A percentile compares a stretch with the other conserved stretches of the same genome.
Evolutionary conservation across 2,888 invertebrate genomes (phyloP).

Genomic region (Tinea pellionella): DNA sequence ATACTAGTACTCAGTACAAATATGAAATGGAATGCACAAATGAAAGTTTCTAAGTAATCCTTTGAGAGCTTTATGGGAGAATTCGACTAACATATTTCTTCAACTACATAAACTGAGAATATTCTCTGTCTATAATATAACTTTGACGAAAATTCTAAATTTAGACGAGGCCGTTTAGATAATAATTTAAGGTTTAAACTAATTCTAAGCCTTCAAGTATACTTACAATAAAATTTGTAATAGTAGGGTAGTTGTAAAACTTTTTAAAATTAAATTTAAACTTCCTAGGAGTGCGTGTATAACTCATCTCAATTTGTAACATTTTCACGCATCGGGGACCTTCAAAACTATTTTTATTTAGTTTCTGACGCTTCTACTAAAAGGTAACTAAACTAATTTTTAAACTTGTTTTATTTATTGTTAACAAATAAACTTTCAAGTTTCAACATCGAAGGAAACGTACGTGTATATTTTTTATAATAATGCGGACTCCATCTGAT

Average conservation of each 20-base stretch:
- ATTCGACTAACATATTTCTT: not conserved
- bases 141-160: not conserved
- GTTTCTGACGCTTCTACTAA: not conserved
- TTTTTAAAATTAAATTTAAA: not conserved
- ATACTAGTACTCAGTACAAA: too few species aligned
- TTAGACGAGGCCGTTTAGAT: too few species aligned
- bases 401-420: not conserved
- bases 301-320: not conserved
- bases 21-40: not conserved
- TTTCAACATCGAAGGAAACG: too few species aligned
- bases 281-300: not conserved
- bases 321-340: not conserved
- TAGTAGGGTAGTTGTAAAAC: too few species aligned
- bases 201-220: too few species aligned
- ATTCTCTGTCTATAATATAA: not conserved
- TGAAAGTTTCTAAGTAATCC: not conserved
- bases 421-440: not conserved
- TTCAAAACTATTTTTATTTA: not conserved
- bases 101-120: not conserved
- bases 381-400: slow-evolving; percentile 7
- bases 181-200: too few species aligned
- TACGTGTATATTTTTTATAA: too few species aligned
- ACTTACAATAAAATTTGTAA: too few species aligned
- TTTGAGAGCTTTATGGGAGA: not conserved
- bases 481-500: too few species aligned